phyloP scores from a whole-genome alignment of 2,113 vertebrate species.

The Pithys albifrons region DNA sequence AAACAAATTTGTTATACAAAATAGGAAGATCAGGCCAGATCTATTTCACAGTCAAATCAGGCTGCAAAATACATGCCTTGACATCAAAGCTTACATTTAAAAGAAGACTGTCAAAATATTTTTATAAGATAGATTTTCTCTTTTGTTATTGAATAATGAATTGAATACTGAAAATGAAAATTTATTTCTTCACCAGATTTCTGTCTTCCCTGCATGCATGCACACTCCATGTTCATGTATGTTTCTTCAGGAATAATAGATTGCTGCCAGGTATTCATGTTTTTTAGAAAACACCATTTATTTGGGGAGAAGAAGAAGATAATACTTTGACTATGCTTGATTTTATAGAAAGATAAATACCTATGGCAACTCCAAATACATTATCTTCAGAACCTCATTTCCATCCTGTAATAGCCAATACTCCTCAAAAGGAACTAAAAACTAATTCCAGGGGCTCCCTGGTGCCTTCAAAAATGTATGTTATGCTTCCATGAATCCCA shows the following conservation, averaged over 20 bases:
- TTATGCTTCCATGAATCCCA: background rate
- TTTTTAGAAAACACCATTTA: background rate
- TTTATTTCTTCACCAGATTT: background rate
- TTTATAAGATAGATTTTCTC: conserved; percentile 14
- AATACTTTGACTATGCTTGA: background rate
- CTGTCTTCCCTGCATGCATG: background rate
- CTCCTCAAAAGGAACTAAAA: background rate
- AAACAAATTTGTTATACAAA: background rate
- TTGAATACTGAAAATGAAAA: background rate
- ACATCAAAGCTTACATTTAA: conserved; percentile 34
- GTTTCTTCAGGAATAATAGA: background rate
- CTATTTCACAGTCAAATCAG: conserved; percentile 31
- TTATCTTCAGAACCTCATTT: background rate
- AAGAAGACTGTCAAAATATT: conserved; percentile 26
- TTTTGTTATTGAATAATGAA: background rate
- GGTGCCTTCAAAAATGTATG: background rate
- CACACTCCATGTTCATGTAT: background rate
- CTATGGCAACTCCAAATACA: background rate
- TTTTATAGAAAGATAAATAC: background rate
- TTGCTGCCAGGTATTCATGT: background rate
- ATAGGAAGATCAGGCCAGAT: background rate
- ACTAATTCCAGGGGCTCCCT: background rate
- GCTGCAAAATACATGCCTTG: conserved; percentile 32
- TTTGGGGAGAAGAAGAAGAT: background rate
- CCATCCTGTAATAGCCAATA: background rate